Evolutionary conservation across 2,888 invertebrate genomes (phyloP).

Genomic region (Drosophila mercatorum): DNA sequence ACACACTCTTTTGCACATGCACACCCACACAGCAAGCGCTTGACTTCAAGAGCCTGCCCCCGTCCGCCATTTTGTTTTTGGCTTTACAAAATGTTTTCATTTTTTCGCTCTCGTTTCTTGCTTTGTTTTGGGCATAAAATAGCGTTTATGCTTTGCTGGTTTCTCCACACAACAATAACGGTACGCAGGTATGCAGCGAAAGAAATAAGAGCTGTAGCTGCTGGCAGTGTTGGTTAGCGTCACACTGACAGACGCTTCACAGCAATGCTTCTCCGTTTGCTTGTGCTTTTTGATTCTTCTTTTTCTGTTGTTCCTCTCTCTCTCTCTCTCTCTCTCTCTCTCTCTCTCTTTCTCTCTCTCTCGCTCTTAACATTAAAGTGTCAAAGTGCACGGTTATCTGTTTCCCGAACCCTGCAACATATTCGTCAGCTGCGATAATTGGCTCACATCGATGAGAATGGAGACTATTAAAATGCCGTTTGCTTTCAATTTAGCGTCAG

Average conservation of each 20-base stretch:
- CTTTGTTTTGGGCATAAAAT: conserved; percentile 57
- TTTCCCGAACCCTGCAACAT: conserved; percentile 14
- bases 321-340: background rate
- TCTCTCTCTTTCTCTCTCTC: background rate
- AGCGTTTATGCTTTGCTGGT: conserved; percentile 52
- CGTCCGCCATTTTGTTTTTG: conserved; percentile 59
- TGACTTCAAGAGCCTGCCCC: conserved; percentile 54
- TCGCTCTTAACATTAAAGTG: conserved; percentile 27
- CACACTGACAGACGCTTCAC: conserved; percentile 20
- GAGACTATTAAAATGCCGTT: conserved; percentile 62
- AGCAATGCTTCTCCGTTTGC: background rate
- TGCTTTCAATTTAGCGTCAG: conserved; percentile 67
- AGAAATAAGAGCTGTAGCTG: conserved; percentile 8
- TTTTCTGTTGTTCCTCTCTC: background rate
- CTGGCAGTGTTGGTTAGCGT: conserved; percentile 44
- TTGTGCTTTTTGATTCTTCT: conserved; percentile 1
- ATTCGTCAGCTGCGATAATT: conserved; percentile 54
- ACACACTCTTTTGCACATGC: conserved; percentile 11
- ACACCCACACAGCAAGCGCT: conserved; percentile 11
- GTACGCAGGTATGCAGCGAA: conserved; percentile 29
- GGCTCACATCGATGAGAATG: conserved; percentile 26
- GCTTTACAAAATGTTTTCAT: conserved; percentile 32
- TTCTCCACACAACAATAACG: conserved; percentile 25
- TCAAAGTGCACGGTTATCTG: conserved; percentile 35
- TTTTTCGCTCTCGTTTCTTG: conserved; percentile 30